These are phyloP conservation scores for Choristoneura rosaceana DNA, from an alignment of 2,888 invertebrate species.

Conservation along the genomic window DNA sequence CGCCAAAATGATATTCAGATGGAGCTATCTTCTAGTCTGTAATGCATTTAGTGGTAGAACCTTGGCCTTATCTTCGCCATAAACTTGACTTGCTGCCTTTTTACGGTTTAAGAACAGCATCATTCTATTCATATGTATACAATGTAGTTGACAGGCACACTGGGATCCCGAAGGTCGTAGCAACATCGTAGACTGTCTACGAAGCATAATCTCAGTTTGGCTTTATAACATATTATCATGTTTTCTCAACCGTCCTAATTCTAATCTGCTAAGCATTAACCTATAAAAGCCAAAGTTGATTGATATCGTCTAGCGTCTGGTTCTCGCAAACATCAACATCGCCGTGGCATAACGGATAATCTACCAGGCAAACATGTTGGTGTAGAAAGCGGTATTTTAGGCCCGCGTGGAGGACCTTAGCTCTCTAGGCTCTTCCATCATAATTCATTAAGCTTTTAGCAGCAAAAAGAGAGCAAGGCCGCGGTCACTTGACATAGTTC, in stretches of 20 bases:
- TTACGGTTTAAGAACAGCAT: neutral
- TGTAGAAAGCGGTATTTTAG: conserved; percentile 47
- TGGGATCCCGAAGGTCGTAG: neutral
- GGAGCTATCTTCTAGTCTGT: neutral
- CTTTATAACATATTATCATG: conserved; percentile 17
- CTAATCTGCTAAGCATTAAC: conserved; percentile 31
- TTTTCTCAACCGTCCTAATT: conserved; percentile 11
- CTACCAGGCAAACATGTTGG: conserved; percentile 2
- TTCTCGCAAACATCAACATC: conserved; percentile 17
- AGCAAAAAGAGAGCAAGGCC: conserved; percentile 81
- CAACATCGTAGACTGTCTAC: neutral
- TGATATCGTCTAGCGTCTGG: conserved; percentile 27
- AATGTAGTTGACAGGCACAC: neutral
- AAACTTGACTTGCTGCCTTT: neutral
- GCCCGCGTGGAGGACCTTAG: conserved; percentile 52
- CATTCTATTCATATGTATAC: neutral
- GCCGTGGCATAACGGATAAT: conserved; percentile 10
- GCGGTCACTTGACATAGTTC: conserved; percentile 79
- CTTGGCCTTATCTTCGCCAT: neutral
- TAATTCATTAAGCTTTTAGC: conserved; percentile 83
- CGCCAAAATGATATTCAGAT: too few species aligned
- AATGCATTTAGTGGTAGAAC: neutral
- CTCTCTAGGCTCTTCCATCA: conserved; percentile 69
- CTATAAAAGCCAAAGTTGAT: conserved; percentile 34
- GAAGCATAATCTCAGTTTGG: neutral